phyloP scores from a whole-genome alignment of 1,140 invertebrate genomes.

The Drosophila truncata region DNA sequence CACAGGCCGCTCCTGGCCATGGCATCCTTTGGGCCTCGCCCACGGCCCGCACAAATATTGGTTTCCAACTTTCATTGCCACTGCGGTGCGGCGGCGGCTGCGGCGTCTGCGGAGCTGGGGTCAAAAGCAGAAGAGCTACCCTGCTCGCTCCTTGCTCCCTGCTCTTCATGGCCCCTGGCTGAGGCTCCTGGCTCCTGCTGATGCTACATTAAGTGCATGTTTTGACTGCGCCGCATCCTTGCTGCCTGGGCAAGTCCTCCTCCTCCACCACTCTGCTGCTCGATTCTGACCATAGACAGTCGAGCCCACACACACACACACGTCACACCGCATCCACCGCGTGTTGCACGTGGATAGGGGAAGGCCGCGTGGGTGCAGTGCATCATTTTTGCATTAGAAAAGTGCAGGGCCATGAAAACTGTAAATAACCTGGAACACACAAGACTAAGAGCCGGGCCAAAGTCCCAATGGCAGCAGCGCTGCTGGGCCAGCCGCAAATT shows the following conservation, averaged over 20 bases:
- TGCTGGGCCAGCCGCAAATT: constrained; percentile 71
- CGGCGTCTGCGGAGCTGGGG: constrained; percentile 30
- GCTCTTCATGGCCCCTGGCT: constrained; percentile 3
- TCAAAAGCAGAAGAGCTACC: constrained; percentile 26
- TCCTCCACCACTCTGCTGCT: constrained; percentile 6
- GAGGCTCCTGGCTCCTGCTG: constrained; percentile 44
- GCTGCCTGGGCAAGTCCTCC: constrained; percentile 9
- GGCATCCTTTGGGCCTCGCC: constrained; percentile 12
- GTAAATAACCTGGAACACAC: constrained; percentile 68
- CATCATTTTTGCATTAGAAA: constrained; percentile 83
- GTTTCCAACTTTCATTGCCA: constrained; percentile 77
- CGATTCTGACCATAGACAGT: constrained; percentile 63
- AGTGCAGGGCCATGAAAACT: constrained; percentile 72
- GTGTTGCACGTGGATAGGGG: background rate
- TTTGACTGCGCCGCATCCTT: constrained; percentile 59
- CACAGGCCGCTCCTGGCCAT: constrained; percentile 25
- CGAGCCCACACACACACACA: constrained; percentile 14
- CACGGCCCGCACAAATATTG: constrained; percentile 68
- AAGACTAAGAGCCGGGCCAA: constrained; percentile 36
- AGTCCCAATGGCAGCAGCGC: constrained; percentile 40
- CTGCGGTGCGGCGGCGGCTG: constrained; percentile 36
- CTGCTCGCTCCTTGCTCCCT: background rate
- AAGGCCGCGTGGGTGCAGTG: constrained; percentile 67
- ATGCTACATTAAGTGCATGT: constrained; percentile 67
- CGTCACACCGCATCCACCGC: constrained; percentile 10